phyloP scores from a whole-genome alignment of 1,140 invertebrate genomes.

The Eufriesea mexicana region DNA sequence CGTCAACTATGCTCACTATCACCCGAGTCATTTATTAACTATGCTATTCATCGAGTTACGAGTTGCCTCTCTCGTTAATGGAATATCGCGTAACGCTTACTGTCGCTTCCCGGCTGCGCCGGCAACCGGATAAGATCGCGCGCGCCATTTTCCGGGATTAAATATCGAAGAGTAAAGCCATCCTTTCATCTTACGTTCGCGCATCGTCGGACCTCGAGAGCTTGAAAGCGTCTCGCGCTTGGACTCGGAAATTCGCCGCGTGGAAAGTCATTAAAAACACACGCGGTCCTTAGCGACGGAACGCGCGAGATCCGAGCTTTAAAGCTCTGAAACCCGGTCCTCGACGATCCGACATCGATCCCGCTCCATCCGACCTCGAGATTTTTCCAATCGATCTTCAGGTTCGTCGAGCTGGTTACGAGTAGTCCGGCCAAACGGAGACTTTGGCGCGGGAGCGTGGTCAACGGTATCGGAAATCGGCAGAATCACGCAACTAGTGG shows the following conservation, averaged over 20 bases:
- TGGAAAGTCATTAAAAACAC: constrained; percentile 26
- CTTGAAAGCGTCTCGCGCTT: not conserved
- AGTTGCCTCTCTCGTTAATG: constrained; percentile 31
- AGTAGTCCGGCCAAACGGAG: too few relatives aligned
- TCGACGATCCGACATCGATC: too few relatives aligned
- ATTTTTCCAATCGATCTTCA: not conserved
- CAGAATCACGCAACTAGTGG: constrained; percentile 22
- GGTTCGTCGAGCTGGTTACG: not conserved
- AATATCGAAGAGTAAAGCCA: not conserved
- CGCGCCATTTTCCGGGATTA: constrained; percentile 11
- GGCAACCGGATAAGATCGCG: not conserved
- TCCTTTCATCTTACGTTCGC: not conserved
- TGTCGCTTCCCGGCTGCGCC: not conserved
- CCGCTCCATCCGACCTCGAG: too few relatives aligned
- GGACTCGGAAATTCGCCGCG: not conserved
- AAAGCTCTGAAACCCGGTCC: not conserved
- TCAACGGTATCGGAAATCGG: not conserved
- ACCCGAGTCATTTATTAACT: constrained; percentile 34
- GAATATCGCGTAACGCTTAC: constrained; percentile 30
- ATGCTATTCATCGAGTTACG: constrained; percentile 44
- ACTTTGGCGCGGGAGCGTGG: too few relatives aligned
- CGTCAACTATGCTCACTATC: constrained; percentile 41
- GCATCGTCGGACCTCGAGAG: not conserved
- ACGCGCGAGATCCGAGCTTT: not conserved
- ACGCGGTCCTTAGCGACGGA: not conserved